Evolutionary conservation across 2,888 invertebrate species (phyloP).

Genomic region (Rhagonycha lutea): DNA sequence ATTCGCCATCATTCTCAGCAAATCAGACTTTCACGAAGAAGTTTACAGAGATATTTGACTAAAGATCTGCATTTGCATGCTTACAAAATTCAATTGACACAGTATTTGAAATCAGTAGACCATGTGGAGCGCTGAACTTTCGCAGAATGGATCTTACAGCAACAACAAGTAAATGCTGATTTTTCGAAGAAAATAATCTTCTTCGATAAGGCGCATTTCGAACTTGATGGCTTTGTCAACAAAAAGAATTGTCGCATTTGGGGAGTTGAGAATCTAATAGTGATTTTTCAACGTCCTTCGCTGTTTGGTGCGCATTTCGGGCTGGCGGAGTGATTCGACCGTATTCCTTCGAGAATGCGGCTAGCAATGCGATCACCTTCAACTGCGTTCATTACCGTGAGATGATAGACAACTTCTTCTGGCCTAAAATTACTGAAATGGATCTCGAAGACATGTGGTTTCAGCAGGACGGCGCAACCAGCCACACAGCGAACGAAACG

Average conservation of each 20-base stretch:
- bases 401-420: not conserved
- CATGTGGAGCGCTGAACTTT: not conserved
- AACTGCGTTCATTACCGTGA: not conserved
- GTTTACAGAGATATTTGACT: not conserved
- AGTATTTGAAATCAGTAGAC: slow-evolving; percentile 24
- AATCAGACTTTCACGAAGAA: not conserved
- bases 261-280: slow-evolving; percentile 36
- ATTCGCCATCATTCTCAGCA: not conserved
- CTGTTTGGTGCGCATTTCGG: too few species aligned
- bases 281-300: too few species aligned
- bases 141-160: too few species aligned
- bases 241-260: slow-evolving; percentile 44
- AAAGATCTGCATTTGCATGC: not conserved
- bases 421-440: not conserved
- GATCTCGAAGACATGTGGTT: not conserved
- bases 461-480: not conserved
- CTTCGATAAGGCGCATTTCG: slow-evolving; percentile 39
- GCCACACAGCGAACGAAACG: not conserved
- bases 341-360: too few species aligned
- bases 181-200: slow-evolving; percentile 34
- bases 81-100: slow-evolving; percentile 28
- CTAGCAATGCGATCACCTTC: not conserved
- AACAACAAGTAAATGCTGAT: not conserved
- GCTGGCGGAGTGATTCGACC: too few species aligned
- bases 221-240: slow-evolving; percentile 43